These are phyloP conservation scores for Halcyon chelicuti DNA, from an alignment of 2,797 vertebrate species.

Conservation along the genomic window DNA sequence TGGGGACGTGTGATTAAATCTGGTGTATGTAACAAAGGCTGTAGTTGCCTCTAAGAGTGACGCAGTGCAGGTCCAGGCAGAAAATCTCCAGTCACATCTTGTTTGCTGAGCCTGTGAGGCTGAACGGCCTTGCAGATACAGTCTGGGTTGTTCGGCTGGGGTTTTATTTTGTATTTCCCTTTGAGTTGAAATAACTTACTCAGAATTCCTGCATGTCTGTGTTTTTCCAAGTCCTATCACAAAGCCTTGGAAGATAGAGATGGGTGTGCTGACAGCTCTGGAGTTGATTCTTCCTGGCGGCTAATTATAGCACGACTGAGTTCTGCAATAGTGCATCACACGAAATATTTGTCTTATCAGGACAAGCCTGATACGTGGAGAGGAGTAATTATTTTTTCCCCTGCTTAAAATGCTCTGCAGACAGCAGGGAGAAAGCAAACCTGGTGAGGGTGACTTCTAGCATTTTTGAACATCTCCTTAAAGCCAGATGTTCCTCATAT, in stretches of 20 bases:
- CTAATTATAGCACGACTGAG: slow-evolving; percentile 28
- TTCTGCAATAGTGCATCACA: neutral
- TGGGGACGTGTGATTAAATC: neutral
- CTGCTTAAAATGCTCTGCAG: neutral
- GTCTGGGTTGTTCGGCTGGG: no score
- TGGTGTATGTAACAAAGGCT: neutral
- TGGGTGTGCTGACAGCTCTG: slow-evolving; percentile 39
- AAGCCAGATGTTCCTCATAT: neutral
- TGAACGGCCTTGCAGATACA: neutral
- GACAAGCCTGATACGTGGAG: neutral
- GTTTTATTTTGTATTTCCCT: neutral
- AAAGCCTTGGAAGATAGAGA: neutral
- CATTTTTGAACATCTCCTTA: neutral
- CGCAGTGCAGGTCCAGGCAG: neutral
- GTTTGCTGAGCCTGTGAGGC: neutral
- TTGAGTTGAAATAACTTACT: neutral
- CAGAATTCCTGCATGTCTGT: neutral
- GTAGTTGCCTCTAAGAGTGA: neutral
- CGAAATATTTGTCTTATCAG: slow-evolving; percentile 26
- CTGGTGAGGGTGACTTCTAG: neutral
- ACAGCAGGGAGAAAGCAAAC: neutral
- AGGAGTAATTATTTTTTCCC: slow-evolving; percentile 16
- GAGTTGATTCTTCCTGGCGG: neutral
- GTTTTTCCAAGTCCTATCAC: neutral
- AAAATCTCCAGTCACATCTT: neutral